Conservation (phyloP, 2,797 vertebrate genomes). For the Sebastes miniatus region DNA sequence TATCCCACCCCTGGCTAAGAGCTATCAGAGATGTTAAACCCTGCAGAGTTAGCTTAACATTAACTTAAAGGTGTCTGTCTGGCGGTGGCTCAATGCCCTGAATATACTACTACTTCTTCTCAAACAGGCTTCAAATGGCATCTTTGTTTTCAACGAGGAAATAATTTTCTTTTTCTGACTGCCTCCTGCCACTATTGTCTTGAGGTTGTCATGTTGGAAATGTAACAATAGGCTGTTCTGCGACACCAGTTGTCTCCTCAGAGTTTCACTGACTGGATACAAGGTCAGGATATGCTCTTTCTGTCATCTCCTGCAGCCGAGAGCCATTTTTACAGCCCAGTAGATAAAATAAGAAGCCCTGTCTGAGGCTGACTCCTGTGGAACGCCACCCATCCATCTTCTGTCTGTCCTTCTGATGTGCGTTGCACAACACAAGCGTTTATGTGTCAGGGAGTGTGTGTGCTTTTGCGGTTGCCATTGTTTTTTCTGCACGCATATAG, state of each 20-base stretch:
- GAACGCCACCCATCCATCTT: conserved; percentile 45
- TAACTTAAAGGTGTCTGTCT: conserved; percentile 14
- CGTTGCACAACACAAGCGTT: conserved; percentile 7
- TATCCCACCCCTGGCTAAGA: neutral
- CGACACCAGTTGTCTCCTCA: conserved; percentile 22
- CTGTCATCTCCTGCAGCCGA: conserved; percentile 34
- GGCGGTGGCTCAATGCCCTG: conserved; percentile 2
- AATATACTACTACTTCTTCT: neutral
- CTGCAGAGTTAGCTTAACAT: conserved; percentile 20
- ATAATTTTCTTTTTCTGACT: neutral
- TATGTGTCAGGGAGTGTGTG: neutral
- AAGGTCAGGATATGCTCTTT: conserved; percentile 43
- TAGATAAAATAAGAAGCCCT: conserved; percentile 50
- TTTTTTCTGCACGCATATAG: neutral
- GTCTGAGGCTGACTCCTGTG: conserved; percentile 33
- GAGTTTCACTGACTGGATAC: conserved; percentile 13
- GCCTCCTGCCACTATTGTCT: neutral
- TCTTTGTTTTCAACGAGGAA: conserved; percentile 11
- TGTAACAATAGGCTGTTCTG: conserved; percentile 7
- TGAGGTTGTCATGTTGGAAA: neutral
- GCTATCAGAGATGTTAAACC: conserved; percentile 19
- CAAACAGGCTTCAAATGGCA: neutral
- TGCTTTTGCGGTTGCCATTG: conserved; percentile 3
- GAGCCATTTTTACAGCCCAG: conserved; percentile 49
- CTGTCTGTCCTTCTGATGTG: conserved; percentile 3